Percentiles rank a stretch among this genome's conserved stretches.
Conservation (phyloP, 2,113 vertebrate species). For the Otis tarda region DNA sequence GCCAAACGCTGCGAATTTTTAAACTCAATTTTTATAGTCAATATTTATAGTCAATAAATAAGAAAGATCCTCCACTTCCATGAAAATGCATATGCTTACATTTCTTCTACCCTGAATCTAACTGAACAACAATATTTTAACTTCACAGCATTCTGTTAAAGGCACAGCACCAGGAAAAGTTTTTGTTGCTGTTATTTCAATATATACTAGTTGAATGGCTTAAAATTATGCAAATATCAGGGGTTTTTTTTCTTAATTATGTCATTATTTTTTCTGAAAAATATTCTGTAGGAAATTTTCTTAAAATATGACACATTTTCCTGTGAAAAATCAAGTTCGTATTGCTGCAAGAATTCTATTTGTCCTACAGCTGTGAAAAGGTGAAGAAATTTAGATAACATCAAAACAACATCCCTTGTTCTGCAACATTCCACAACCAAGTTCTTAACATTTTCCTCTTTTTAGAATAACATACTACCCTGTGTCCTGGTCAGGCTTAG, state of each 20-base stretch:
- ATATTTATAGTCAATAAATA: background rate
- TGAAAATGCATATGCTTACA: background rate
- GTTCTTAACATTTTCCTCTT: background rate
- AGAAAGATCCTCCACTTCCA: background rate
- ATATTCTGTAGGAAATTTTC: background rate
- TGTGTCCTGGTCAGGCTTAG: background rate
- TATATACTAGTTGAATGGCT: background rate
- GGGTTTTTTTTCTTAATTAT: background rate
- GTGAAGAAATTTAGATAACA: background rate
- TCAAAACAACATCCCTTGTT: background rate
- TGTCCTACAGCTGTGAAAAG: background rate
- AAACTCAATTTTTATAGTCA: background rate
- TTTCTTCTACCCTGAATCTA: background rate
- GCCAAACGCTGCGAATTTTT: background rate
- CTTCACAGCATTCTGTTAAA: background rate
- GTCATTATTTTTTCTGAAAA: background rate
- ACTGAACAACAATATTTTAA: background rate
- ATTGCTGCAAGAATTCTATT: slow-evolving; percentile 18
- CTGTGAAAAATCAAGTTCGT: slow-evolving; percentile 13
- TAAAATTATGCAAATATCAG: background rate
- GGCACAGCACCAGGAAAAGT: background rate
- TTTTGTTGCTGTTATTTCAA: background rate
- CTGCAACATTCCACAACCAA: background rate
- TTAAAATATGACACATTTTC: background rate
- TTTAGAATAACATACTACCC: background rate